Base-by-base conservation (phyloP, 2,113 vertebrate genomes). In the Serilophus lunatus region DNA sequence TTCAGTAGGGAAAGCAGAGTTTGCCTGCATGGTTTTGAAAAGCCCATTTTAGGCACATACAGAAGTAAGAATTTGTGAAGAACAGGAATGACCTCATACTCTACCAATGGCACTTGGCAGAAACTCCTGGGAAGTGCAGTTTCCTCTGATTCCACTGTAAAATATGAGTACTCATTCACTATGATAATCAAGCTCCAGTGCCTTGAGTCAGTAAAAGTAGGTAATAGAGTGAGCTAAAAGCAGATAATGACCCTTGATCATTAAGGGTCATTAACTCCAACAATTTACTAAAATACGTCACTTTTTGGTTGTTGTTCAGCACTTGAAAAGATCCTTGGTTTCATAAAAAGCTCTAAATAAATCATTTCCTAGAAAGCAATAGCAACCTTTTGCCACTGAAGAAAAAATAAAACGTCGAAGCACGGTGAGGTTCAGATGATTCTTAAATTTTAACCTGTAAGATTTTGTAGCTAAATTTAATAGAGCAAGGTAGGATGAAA, bases 231-330 rank as follows among this genome's bases (percentile, higher is more conserved):
- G 53, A 85, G 75, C 36, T 83, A 80, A 86, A 81, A 82, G 86
- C 47, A 88, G 47, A 56, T 71, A 90, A 91, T 38, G n/a, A 84
- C 57, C 69, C 61, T 84, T 31, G 35, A 90, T 83, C 87, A 83
- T 63, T 66, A 50, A 90, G 87, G 87, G 87, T 90, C 87, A 90
- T 90, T 90, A 96, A 89, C 74, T 84, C 84, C 63, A 74, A 42
- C 36, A 88, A 88, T 79, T 92, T 83, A 71, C 44, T 91, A 56
- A 79, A 91, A 84, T 82, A 84, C 22, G 82, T 75, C 72, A 81
- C 18, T 86, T 82, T 76, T 69, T 40, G 13, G 40, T 90, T 86
- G 51, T 66, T 80, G 36, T 81, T 88, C 57, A 75, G 38, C 36
- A 59, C n/a, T 74, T 80, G 66, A 63, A 84, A 88, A 88, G 64